Evolutionary conservation across 1,140 invertebrate genomes (phyloP), one percentile per base, ranked within the genome.

Genomic region (Nasonia vitripennis): DNA sequence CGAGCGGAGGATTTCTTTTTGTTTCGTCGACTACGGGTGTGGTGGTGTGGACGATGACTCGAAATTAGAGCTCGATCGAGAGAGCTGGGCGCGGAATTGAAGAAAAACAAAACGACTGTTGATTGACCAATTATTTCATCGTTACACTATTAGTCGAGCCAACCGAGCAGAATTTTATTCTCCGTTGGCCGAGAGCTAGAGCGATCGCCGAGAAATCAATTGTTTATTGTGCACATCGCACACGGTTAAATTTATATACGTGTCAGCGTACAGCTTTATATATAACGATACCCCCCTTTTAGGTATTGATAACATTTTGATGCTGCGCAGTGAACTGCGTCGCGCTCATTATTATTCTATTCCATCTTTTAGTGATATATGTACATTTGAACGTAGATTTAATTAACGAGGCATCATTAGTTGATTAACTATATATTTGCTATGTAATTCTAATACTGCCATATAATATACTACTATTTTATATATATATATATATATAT

Each of bases 401-500:
- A 27, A 27, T 34, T 71, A 71, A 12, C 70, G 11, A 17, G 17
- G 34, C 7, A 71, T 71, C 70, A 71, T 34, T 71, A 31, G 27
- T 71, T 31, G 11, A 71, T 31, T 12, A 20, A 31, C 70, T 34
- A 71, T 71, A 2, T 27, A 27, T 27, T 27, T 27, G 27, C 27
- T 27, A 27, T 27, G 27, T 27, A 27, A 27, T 27, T 27, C 1
- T 27, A 27, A 14, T 62, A 4, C 23, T 27, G 0, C 23, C 23
- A n/a, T 10, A 71, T 71, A 31, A 34, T 3, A 7, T 62, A 62
- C 20, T 14, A 62, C 23, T 14, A 20, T 62, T 62, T n/a, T n/a
- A n/a, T 62, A 62, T 62, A n/a, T 62, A 62, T n/a, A n/a, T 62
- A 62, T 62, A 20, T n/a, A n/a, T 62, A 62, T 62, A n/a, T 62